Evolutionary conservation across 2,113 vertebrate genomes (phyloP).

Genomic region (Grantiella picta): DNA sequence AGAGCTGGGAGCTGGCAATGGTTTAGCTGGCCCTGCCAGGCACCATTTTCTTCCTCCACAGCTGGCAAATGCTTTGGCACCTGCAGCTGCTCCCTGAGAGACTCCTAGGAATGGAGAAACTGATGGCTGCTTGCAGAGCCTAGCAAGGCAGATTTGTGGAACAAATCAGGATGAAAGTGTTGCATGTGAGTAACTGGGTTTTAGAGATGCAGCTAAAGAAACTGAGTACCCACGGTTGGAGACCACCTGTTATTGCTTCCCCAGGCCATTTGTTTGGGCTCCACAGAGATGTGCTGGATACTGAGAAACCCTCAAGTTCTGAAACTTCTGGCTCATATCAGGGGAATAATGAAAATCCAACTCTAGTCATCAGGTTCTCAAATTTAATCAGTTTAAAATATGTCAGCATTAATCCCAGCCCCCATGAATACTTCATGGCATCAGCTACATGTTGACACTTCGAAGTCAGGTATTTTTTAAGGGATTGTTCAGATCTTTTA

Average conservation of each 20-base stretch:
- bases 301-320: background rate
- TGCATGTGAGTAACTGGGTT: background rate
- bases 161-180: background rate
- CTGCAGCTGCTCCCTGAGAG: background rate
- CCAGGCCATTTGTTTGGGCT: background rate
- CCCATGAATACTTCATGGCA: background rate
- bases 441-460: background rate
- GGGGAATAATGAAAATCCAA: slow-evolving; percentile 21
- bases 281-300: background rate
- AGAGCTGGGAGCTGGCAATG: background rate
- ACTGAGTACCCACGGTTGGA: accelerated
- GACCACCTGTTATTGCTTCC: background rate
- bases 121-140: background rate
- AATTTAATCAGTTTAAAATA: slow-evolving; percentile 12
- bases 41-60: background rate
- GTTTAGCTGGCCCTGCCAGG: background rate
- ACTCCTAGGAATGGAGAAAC: background rate
- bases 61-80: slow-evolving; percentile 6
- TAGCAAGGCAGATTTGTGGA: background rate
- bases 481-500: slow-evolving; percentile 13
- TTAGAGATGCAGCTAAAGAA: background rate
- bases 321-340: background rate
- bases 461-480: background rate
- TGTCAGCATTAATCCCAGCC: slow-evolving; percentile 2
- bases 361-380: slow-evolving; percentile 6